Base-by-base conservation (phyloP, 2,888 invertebrate genomes). In the Drosophila greeni region DNA sequence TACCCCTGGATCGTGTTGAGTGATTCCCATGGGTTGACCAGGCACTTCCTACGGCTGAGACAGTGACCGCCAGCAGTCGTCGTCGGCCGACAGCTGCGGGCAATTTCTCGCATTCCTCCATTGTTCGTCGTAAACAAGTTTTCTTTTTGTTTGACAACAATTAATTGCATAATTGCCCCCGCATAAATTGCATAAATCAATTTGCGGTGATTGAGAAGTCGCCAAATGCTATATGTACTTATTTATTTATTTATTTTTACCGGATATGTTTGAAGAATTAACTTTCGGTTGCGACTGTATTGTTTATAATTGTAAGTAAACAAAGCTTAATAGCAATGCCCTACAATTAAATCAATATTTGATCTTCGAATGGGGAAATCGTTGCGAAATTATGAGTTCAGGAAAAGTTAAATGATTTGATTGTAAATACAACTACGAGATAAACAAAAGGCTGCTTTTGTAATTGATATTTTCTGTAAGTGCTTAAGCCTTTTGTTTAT, bases 111-210 rank as follows among this genome's bases (percentile, higher is more conserved):
- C 77, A 78, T 82, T 80, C 82, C 77, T 49, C 58, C 37, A 57
- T 54, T 54, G 58, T 57, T 48, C 56, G 24, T 18, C 29, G 34
- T 16, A 40, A 76, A 66, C 65, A 49, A 66, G 72, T 65, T 74
- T 71, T 68, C 43, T 61, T 76, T 71, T 70, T 82, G 74, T 76
- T 82, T 82, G 74, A 37, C 45, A 61, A 47, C 77, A 85, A 85
- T 85, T 85, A 80, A 77, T 68, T 75, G 75, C 74, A 85, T 84
- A 81, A 84, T 82, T 78, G 74, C 53, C 40, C 40, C 64, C 64
- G 78, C 61, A 85, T 80, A 83, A 84, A 74, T 80, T 80, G 64
- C 64, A 85, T 84, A 73, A 82, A 78, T 77, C 64, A 67, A 65
- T 51, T 55, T 53, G 54, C 47, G 8, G 23, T 39, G 52, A 49